Conservation (phyloP, 2,888 invertebrate species). For the Calephelis perditalis region DNA sequence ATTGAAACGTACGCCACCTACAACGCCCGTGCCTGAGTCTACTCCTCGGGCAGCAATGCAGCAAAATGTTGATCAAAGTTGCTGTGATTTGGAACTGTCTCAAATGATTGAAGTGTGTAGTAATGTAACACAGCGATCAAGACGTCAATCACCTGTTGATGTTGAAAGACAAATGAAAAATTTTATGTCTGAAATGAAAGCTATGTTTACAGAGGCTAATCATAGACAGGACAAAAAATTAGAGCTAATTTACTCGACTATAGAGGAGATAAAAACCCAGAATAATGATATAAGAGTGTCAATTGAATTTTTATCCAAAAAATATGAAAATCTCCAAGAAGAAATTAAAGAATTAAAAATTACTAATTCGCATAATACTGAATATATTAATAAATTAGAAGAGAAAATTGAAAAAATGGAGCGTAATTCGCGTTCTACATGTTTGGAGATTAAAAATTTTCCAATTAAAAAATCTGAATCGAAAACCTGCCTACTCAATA, state of each 20-base stretch:
- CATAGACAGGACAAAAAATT: neutral
- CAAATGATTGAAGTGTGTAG: neutral
- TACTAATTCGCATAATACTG: too few relatives aligned
- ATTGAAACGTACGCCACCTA: neutral
- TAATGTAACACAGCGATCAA: neutral
- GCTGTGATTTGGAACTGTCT: neutral
- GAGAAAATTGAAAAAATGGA: too few relatives aligned
- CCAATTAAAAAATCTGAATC: too few relatives aligned
- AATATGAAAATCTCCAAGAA: neutral
- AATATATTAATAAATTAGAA: too few relatives aligned
- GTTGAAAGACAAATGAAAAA: neutral
- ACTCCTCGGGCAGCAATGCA: too few relatives aligned
- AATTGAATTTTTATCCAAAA: neutral
- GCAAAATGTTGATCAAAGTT: too few relatives aligned
- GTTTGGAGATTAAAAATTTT: too few relatives aligned
- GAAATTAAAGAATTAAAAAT: neutral
- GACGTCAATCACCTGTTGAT: neutral
- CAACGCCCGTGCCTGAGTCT: neutral
- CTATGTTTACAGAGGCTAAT: neutral
- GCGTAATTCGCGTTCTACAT: too few relatives aligned
- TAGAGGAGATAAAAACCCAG: constrained; percentile 3
- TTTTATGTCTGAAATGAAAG: neutral
- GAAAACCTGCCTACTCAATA: too few relatives aligned
- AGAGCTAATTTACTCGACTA: neutral
- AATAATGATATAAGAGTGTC: neutral